Evolutionary conservation across 2,888 invertebrate genomes (phyloP), one percentile per base, ranked within the genome.

Genomic region (Tetanocera ferruginea): DNA sequence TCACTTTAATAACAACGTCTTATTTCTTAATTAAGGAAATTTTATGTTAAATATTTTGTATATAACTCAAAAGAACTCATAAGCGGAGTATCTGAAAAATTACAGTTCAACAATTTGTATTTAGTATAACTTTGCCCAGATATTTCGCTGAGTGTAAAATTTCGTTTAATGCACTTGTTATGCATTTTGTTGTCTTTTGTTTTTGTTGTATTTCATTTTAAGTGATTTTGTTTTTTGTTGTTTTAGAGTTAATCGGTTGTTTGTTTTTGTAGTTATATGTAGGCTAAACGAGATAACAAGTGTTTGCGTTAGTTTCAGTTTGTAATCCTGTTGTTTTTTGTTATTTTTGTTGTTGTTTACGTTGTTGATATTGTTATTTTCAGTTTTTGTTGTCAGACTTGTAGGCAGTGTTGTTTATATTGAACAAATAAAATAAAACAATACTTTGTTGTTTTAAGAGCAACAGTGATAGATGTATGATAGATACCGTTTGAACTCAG

Each of bases 231-330:
- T 2, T 49, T 49, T 51, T 69, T 69, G 28, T 69, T 49, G 34
- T 28, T 51, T 17, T 5, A 49, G 51, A 49, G 69, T 69, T 69
- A 51, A 51, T 69, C 69, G 23, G 11, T 66, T 69, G 49, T 69
- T 69, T 49, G 28, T 25, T 28, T 69, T 69, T 28, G 60, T 17
- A 23, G 6, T 19, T 37, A 37, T 51, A 69, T 69, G 51, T 69
- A 69, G 69, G 69, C 51, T 69, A 69, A 69, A 69, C 51, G 23
- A 25, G 69, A 69, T 69, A 69, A 69, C 69, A 69, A 69, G 11
- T 28, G 69, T 69, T 67, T 49, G 43, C 62, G 0, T 17, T 62
- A 28, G 19, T 55, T 55, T 55, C 23, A 23, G 62, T 62, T 62
- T 8, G 5, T 14, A 60, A 28, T 62, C 28, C 17, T 62, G 31